Evolutionary conservation across 2,888 invertebrate genomes (phyloP).

Genomic region (Ennomos erosarius): DNA sequence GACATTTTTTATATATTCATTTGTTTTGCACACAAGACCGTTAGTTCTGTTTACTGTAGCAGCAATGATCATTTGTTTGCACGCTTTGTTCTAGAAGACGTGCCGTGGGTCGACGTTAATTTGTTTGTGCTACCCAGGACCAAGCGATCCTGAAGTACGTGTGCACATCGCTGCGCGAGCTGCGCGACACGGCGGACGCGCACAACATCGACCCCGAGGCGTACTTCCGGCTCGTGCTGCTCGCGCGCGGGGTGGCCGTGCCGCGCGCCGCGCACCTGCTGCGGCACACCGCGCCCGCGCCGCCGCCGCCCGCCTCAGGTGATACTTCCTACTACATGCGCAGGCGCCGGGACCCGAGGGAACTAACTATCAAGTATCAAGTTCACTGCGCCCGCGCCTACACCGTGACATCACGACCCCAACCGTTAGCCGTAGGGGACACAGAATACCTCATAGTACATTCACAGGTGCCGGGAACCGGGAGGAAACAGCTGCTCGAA

Average conservation of each 20-base stretch:
- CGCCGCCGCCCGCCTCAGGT: slow-evolving; percentile 67
- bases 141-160: slow-evolving; percentile 93
- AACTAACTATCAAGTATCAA: no score
- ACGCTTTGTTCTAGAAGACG: background rate
- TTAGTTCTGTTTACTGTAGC: background rate
- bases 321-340: slow-evolving; percentile 9
- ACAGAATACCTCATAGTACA: no score
- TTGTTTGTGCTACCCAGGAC: slow-evolving; percentile 83
- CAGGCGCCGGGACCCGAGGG: no score
- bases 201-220: slow-evolving; percentile 94
- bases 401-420: no score
- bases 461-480: no score
- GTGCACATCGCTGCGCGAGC: slow-evolving; percentile 87
- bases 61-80: background rate
- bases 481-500: no score
- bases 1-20: no score
- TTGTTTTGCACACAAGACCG: no score
- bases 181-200: slow-evolving; percentile 86
- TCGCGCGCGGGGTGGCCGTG: slow-evolving; percentile 94
- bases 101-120: background rate
- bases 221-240: slow-evolving; percentile 93
- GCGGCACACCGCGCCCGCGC: slow-evolving; percentile 73
- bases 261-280: slow-evolving; percentile 93
- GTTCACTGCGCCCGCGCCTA: no score
- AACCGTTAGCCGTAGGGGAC: no score